phyloP scores from a whole-genome alignment of 2,113 vertebrate species.

The Sardina pilchardus region DNA sequence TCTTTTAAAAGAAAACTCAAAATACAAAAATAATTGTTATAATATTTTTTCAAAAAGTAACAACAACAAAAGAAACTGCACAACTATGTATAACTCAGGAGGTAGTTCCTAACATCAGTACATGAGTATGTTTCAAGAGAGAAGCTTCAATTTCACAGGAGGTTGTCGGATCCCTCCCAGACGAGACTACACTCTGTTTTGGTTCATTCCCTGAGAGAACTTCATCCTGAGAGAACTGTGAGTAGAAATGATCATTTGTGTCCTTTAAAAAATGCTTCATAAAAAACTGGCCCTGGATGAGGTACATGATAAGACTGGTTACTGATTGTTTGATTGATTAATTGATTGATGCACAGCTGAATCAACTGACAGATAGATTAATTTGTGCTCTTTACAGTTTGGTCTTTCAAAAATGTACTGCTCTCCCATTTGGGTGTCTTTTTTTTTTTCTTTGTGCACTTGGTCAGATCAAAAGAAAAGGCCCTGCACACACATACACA shows the following conservation, averaged over 20 bases:
- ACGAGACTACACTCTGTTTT: conserved; percentile 73
- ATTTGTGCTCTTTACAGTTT: conserved; percentile 63
- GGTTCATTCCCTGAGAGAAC: conserved; percentile 99
- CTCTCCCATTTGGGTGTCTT: conserved; percentile 35
- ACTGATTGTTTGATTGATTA: not conserved
- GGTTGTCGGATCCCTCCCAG: conserved; percentile 73
- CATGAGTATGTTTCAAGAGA: conserved; percentile 78
- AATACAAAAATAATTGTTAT: conserved; percentile 68
- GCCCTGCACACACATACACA: not conserved
- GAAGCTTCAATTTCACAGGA: conserved; percentile 65
- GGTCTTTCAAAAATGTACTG: conserved; percentile 57
- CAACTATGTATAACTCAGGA: conserved; percentile 85
- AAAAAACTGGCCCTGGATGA: conserved; percentile 40
- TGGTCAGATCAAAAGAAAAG: conserved; percentile 11
- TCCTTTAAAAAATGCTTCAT: conserved; percentile 55
- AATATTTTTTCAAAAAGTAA: conserved; percentile 73
- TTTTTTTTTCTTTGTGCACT: not conserved
- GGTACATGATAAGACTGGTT: conserved; percentile 18
- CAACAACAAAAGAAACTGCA: conserved; percentile 68
- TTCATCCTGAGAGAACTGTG: conserved; percentile 95
- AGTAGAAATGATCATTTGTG: conserved; percentile 66
- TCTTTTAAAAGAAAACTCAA: conserved; percentile 46
- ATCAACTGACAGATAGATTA: conserved; percentile 51
- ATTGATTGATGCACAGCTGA: not conserved
- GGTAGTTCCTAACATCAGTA: conserved; percentile 95